These are phyloP conservation scores for Meliscaeva auricollis DNA, from an alignment of 2,888 invertebrate genomes.

Conservation along the genomic window DNA sequence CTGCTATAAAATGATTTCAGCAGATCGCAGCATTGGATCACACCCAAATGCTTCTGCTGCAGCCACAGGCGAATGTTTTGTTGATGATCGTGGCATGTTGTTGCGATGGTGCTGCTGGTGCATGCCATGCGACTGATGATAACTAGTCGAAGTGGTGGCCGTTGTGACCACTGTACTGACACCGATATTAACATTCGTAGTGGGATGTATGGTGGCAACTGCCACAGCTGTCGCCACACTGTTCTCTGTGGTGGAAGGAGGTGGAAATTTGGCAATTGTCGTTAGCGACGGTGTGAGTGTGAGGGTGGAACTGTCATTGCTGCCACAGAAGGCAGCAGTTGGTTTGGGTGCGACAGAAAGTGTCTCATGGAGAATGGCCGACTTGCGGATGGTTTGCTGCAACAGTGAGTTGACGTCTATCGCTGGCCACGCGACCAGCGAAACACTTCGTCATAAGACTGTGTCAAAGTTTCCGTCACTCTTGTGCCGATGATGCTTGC, in stretches of 20 bases:
- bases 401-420: slow-evolving; percentile 83
- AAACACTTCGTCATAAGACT: slow-evolving; percentile 84
- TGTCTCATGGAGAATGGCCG: slow-evolving; percentile 82
- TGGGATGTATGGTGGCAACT: slow-evolving; percentile 72
- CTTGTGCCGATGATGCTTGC: slow-evolving; percentile 82
- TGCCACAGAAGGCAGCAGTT: slow-evolving; percentile 76
- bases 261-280: slow-evolving; percentile 81
- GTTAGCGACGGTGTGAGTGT: slow-evolving; percentile 81
- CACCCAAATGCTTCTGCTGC: slow-evolving; percentile 80
- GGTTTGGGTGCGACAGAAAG: slow-evolving; percentile 75
- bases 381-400: slow-evolving; percentile 83
- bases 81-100: slow-evolving; percentile 77
- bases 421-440: slow-evolving; percentile 85
- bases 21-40: slow-evolving; percentile 82
- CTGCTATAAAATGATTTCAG: slow-evolving; percentile 83
- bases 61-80: slow-evolving; percentile 78
- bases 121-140: slow-evolving; percentile 78
- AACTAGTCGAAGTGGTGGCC: slow-evolving; percentile 79
- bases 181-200: slow-evolving; percentile 63
- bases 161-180: slow-evolving; percentile 76
- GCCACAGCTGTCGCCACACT: slow-evolving; percentile 75
- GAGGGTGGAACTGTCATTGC: slow-evolving; percentile 82
- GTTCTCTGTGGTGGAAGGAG: slow-evolving; percentile 68
- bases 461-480: slow-evolving; percentile 79
- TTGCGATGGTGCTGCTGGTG: slow-evolving; percentile 77